Conservation (phyloP, 1,140 invertebrate genomes). For the Oryzaephilus surinamensis region DNA sequence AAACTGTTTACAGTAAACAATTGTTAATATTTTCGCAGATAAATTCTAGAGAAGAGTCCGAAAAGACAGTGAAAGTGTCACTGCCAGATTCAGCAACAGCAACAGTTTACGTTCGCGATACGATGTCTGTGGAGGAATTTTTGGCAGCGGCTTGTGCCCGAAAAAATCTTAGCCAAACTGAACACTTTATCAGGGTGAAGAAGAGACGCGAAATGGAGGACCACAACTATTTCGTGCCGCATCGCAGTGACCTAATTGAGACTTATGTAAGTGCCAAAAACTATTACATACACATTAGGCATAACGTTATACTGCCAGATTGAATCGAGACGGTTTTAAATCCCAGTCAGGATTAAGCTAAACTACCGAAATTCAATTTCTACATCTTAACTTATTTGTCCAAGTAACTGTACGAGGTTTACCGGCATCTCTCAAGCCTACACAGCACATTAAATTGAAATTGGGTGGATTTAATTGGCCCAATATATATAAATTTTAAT, state of each 20-base stretch:
- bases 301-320: neutral
- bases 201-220: conserved; percentile 90
- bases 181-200: conserved; percentile 92
- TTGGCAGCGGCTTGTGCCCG: conserved; percentile 82
- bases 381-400: no score
- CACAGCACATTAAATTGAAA: no score
- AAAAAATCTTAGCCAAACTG: conserved; percentile 82
- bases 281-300: no score
- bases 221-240: conserved; percentile 90
- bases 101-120: conserved; percentile 74
- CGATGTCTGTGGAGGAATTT: conserved; percentile 92
- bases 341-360: no score
- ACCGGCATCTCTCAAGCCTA: no score
- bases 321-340: conserved; percentile 1
- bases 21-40: conserved; percentile 41
- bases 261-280: conserved; percentile 94
- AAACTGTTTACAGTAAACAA: neutral
- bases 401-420: no score
- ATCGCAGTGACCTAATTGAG: conserved; percentile 84
- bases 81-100: conserved; percentile 73
- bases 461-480: no score
- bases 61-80: conserved; percentile 79
- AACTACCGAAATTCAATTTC: no score
- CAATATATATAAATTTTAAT: no score
- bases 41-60: conserved; percentile 68